A percentile compares a stretch with the other conserved stretches of the same genome.
Evolutionary conservation across 2,797 vertebrate species (phyloP).

Genomic region (Muscicapa comitata): DNA sequence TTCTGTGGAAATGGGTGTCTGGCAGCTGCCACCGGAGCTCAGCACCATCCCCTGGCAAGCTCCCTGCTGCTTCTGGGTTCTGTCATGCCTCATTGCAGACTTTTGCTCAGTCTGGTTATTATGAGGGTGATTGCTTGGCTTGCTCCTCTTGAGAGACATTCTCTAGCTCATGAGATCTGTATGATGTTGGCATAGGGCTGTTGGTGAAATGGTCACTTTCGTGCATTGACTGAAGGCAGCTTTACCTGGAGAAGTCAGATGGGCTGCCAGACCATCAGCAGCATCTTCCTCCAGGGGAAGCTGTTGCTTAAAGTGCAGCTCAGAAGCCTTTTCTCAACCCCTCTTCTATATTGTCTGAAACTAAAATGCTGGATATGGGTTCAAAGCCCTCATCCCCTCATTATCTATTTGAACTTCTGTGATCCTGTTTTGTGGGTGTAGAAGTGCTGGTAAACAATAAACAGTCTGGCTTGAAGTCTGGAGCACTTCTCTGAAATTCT

Average conservation of each 20-base stretch:
- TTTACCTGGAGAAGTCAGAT: background rate
- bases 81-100: background rate
- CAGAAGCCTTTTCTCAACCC: background rate
- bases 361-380: background rate
- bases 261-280: background rate
- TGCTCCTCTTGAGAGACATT: background rate
- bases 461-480: background rate
- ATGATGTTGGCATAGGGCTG: background rate
- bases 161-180: fast-evolving
- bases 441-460: background rate
- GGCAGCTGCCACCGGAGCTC: background rate
- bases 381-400: background rate
- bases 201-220: background rate
- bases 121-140: background rate
- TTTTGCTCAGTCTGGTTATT: background rate
- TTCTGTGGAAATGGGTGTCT: background rate
- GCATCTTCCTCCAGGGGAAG: background rate
- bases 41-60: background rate
- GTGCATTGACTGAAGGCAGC: background rate
- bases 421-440: background rate
- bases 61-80: background rate
- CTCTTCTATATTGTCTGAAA: background rate
- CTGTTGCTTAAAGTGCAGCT: background rate
- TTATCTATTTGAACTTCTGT: background rate
- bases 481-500: background rate